These are phyloP conservation scores for Galaxea fascicularis DNA, from an alignment of 92 coral and sea anemone genomes.

Conservation along the genomic window DNA sequence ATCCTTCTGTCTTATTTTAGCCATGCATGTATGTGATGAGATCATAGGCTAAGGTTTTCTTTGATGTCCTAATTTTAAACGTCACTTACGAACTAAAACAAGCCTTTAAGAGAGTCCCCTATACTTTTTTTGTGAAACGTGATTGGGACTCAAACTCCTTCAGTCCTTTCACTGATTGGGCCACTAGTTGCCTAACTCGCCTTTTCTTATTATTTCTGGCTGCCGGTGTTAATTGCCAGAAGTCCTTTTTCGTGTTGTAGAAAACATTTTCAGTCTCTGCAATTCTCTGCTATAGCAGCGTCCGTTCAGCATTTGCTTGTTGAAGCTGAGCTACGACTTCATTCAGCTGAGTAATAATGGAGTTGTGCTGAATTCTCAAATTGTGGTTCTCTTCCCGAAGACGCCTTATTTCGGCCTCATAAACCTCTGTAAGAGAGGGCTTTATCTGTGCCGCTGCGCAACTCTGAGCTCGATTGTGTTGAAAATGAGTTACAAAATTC, in stretches of 20 bases:
- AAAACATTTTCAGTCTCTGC: background rate
- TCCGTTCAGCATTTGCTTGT: conserved; percentile 25
- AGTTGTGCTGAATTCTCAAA: background rate
- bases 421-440: conserved; percentile 14
- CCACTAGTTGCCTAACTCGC: conserved; percentile 28
- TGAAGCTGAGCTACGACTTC: conserved; percentile 24
- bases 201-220: conserved; percentile 30
- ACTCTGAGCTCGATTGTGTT: conserved; percentile 8
- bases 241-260: background rate
- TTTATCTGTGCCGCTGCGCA: conserved; percentile 1
- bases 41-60: too few species aligned
- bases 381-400: conserved; percentile 7
- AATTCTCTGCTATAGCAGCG: background rate
- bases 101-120: too few species aligned
- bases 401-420: conserved; percentile 11
- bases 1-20: too few species aligned
- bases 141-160: too few species aligned
- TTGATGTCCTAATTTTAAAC: too few species aligned
- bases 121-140: too few species aligned
- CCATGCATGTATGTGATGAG: too few species aligned
- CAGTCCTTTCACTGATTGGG: conserved; percentile 12
- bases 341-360: conserved; percentile 2
- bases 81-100: too few species aligned
- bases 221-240: conserved; percentile 18
- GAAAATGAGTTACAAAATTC: conserved; percentile 8